A percentile compares a stretch with the other conserved stretches of the same genome.
phyloP scores from a whole-genome alignment of 2,888 invertebrate genomes.

The Mellilla xanthometata region DNA sequence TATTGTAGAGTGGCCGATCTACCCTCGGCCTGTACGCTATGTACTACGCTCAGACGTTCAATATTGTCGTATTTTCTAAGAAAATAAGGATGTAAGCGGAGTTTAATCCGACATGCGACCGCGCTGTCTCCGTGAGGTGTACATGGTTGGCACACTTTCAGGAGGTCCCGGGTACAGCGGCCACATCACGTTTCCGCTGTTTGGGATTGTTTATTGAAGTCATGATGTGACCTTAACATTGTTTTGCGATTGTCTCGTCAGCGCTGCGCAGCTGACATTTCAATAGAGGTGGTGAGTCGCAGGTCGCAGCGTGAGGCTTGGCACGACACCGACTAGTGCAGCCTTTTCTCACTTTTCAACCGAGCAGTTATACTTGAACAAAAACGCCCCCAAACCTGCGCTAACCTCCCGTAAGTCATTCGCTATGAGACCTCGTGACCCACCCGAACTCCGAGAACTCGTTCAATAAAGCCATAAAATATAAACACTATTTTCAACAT shows the following conservation, averaged over 20 bases:
- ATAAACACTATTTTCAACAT: conserved; percentile 46
- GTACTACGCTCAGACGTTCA: conserved; percentile 19
- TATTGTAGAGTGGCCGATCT: conserved; percentile 28
- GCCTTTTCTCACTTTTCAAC: conserved; percentile 37
- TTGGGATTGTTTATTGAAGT: conserved; percentile 79
- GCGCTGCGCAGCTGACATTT: conserved; percentile 77
- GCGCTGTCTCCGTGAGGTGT: conserved; percentile 51
- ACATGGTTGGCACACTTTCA: conserved; percentile 74
- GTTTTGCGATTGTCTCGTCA: conserved; percentile 81
- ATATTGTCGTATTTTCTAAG: conserved; percentile 30
- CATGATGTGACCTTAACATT: conserved; percentile 82
- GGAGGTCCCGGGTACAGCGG: conserved; percentile 65
- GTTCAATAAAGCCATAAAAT: conserved; percentile 50
- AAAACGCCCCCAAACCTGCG: conserved; percentile 33
- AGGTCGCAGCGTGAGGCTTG: conserved; percentile 71
- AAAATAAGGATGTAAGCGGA: conserved; percentile 33
- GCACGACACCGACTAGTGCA: conserved; percentile 58
- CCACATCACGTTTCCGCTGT: conserved; percentile 78
- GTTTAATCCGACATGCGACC: conserved; percentile 46
- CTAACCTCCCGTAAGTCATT: conserved; percentile 44
- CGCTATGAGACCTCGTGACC: conserved; percentile 43
- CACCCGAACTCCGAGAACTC: conserved; percentile 40
- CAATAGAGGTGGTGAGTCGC: conserved; percentile 76
- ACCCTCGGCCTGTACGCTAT: conserved; percentile 9
- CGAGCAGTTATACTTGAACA: conserved; percentile 46